Percentiles rank a stretch among this genome's conserved stretches.
These are phyloP conservation scores for Mastomys coucha DNA, from an alignment of 2,113 vertebrate genomes.

Conservation along the genomic window DNA sequence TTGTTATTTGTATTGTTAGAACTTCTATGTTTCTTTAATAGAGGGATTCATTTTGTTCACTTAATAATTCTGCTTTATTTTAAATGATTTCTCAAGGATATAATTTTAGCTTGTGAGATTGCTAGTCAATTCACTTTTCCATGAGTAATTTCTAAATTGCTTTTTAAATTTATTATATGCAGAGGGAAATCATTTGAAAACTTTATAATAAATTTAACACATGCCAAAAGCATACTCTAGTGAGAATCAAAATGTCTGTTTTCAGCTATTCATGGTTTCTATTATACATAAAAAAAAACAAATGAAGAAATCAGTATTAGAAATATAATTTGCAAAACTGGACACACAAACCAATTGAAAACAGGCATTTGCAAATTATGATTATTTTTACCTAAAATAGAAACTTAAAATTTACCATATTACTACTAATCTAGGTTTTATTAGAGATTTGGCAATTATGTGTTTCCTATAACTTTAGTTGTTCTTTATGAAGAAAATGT, in stretches of 20 bases:
- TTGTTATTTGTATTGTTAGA: conserved; percentile 57
- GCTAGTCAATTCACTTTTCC: conserved; percentile 73
- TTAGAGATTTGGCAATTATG: background rate
- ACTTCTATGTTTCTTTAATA: conserved; percentile 27
- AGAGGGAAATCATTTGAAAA: conserved; percentile 68
- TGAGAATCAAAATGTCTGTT: conserved; percentile 53
- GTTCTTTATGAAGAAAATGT: background rate
- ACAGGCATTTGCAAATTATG: background rate
- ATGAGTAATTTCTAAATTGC: conserved; percentile 80
- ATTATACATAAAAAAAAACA: conserved; percentile 23
- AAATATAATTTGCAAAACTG: background rate
- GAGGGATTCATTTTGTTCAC: conserved; percentile 68
- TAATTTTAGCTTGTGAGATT: conserved; percentile 77
- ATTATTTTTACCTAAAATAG: background rate
- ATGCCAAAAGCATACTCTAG: conserved; percentile 65
- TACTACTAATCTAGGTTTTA: background rate
- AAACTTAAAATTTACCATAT: background rate
- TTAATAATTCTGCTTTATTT: conserved; percentile 79
- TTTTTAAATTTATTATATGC: conserved; percentile 75
- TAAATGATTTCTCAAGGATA: conserved; percentile 77
- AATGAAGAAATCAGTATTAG: background rate
- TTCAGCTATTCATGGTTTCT: conserved; percentile 27
- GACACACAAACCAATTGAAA: background rate
- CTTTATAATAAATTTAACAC: conserved; percentile 71
- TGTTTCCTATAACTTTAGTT: background rate